Conservation (phyloP, 2,888 invertebrate species). For the Phoenoteleia sp. region DNA sequence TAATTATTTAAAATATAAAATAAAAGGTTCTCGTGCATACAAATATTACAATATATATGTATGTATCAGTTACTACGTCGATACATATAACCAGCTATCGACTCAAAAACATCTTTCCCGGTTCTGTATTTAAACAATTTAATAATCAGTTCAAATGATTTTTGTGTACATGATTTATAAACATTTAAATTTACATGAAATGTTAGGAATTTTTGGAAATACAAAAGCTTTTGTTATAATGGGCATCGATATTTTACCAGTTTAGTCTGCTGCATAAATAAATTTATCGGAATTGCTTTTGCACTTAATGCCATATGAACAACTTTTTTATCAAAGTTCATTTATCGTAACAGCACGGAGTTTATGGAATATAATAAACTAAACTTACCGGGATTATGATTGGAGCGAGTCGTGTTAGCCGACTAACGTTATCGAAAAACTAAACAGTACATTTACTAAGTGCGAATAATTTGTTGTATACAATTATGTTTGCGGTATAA, state of each 20-base stretch:
- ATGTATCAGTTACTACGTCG: constrained; percentile 67
- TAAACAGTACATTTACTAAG: constrained; percentile 70
- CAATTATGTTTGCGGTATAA: constrained; percentile 34
- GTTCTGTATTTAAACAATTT: constrained; percentile 25
- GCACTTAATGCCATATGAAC: not conserved
- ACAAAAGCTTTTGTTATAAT: constrained; percentile 1
- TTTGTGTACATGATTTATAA: no score
- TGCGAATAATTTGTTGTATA: constrained; percentile 40
- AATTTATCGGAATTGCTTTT: constrained; percentile 23
- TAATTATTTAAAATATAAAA: not conserved
- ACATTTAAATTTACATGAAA: not conserved
- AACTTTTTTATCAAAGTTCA: not conserved
- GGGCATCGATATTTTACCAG: constrained; percentile 79
- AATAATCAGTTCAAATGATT: no score
- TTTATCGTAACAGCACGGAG: constrained; percentile 1
- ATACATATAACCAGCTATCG: constrained; percentile 74
- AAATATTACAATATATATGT: constrained; percentile 38
- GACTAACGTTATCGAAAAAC: constrained; percentile 79
- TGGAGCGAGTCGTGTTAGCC: constrained; percentile 82
- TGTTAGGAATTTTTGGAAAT: not conserved
- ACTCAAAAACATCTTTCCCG: constrained; percentile 72
- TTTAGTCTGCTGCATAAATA: constrained; percentile 84
- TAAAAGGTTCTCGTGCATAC: constrained; percentile 60
- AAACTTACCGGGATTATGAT: constrained; percentile 84
- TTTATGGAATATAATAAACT: constrained; percentile 43